Base-by-base conservation (phyloP, 1,140 invertebrate genomes). In the Brachionus rubens region DNA sequence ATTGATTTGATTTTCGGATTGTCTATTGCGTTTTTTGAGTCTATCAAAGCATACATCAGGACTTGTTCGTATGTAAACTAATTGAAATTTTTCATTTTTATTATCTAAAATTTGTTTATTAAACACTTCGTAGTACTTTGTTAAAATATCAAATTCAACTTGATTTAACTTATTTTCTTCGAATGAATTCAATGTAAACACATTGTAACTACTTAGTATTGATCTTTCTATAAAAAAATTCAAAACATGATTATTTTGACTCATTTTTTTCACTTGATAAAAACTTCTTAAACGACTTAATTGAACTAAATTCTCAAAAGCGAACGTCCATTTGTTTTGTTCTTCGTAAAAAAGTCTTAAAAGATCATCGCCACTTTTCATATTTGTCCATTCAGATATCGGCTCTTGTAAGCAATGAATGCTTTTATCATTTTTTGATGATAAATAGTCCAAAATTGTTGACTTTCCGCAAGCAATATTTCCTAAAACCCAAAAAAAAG, bases 371-470 rank as follows among this genome's bases (percentile, higher is more conserved):
- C 68, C 68, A 41, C 26, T 33, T 33, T 24, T 72, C 68, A 72
- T 72, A 40, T 72, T 72, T n/a, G 50, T 72, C 68, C 68, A 72
- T 30, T 72, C 68, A 6, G 68, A n/a, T 33, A 72, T 54, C 43
- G 68, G 68, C 19, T 72, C 68, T 54, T 72, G 68, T 6, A 50
- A 3, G 50, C 47, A 72, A 30, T 50, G 12, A 19, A 30, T 12
- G 16, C 43, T 43, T 26, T 46, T 65, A 12, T 41, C 12, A 14
- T 54, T 21, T 26, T 24, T 72, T 14, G 46, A 33, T 36, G 68
- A 48, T 16, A 72, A 28, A 26, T 72, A 19, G 16, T 72, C 68
- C 3, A 72, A 21, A 40, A 72, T 41, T 54, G 50, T 72, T 41
- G 68, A 72, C 26, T 72, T 72, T 16, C 68, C 68, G 14, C 68